phyloP scores from a whole-genome alignment of 2,797 vertebrate genomes.

The Selene dorsalis region DNA sequence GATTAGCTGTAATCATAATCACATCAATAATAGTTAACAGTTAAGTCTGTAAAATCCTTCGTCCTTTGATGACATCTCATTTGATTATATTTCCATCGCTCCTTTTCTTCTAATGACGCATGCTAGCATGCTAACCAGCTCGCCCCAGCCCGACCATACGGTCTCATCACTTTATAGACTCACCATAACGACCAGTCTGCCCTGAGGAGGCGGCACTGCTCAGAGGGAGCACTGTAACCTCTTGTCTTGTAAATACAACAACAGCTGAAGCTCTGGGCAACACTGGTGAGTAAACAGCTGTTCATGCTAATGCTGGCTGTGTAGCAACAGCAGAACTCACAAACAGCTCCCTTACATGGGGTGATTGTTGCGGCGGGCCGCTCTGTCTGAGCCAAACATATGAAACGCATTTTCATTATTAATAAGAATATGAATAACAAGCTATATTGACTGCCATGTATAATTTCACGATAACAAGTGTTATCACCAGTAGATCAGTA shows the following conservation, averaged over 20 bases:
- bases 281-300: background rate
- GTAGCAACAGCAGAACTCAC: background rate
- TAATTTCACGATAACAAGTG: constrained; percentile 6
- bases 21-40: no score
- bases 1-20: background rate
- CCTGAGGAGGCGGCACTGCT: no score
- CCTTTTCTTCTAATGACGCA: background rate
- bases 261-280: no score
- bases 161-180: no score
- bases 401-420: constrained; percentile 8
- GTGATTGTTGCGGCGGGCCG: background rate
- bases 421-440: constrained; percentile 25
- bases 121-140: background rate
- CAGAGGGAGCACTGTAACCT: no score
- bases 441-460: constrained; percentile 1
- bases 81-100: background rate
- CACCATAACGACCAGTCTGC: no score
- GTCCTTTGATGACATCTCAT: background rate
- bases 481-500: background rate
- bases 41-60: background rate
- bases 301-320: background rate
- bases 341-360: background rate
- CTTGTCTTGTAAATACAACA: no score
- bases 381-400: background rate
- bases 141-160: no score